Conservation (phyloP, 2,888 invertebrate species). For the Microctonus aethiopoides region DNA sequence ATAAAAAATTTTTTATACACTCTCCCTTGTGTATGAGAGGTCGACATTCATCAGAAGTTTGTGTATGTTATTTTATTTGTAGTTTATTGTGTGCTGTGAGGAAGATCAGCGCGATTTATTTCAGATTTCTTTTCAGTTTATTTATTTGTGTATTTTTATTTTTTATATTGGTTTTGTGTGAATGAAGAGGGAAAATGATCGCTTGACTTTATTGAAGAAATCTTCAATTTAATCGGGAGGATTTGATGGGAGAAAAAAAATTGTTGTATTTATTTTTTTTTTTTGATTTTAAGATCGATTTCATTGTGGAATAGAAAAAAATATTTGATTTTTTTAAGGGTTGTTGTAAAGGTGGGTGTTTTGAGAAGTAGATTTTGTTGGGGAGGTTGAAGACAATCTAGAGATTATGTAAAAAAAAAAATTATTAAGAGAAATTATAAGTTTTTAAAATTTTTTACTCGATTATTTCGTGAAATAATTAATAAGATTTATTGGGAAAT, state of each 20-base stretch:
- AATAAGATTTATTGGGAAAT: too few species aligned
- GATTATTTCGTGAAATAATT: too few species aligned
- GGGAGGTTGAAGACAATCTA: too few species aligned
- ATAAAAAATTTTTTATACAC: conserved; percentile 56
- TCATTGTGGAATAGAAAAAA: too few species aligned
- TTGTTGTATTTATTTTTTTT: too few species aligned
- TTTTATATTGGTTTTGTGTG: not conserved
- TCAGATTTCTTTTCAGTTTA: not conserved
- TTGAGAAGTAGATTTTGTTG: too few species aligned
- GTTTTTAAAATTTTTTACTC: too few species aligned
- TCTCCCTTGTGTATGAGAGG: not conserved
- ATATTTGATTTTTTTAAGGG: too few species aligned
- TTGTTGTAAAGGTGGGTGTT: too few species aligned
- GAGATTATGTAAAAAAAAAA: too few species aligned
- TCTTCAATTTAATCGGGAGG: not conserved
- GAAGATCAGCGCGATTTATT: not conserved
- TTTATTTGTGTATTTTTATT: not conserved
- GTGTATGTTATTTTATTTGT: not conserved
- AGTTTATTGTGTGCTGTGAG: not conserved
- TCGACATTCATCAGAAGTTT: not conserved
- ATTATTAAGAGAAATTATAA: too few species aligned
- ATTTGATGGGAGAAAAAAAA: not conserved
- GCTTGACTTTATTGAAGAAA: not conserved
- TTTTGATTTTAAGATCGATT: too few species aligned
- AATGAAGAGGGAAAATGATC: not conserved